phyloP scores from a whole-genome alignment of 2,888 invertebrate species.

The Julus scanicus region DNA sequence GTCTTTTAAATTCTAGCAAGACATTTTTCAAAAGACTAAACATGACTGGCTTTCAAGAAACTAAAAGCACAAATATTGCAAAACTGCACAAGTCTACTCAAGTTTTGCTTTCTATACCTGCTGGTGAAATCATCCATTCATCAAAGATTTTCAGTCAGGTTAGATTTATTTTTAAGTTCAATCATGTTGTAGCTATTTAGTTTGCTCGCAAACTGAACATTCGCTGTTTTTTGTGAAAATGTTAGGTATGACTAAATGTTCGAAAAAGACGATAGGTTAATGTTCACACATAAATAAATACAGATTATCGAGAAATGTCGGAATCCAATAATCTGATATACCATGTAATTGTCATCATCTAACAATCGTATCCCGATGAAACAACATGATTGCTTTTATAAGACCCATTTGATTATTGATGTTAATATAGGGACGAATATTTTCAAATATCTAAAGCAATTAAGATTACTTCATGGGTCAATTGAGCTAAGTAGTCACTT shows the following conservation, averaged over 20 bases:
- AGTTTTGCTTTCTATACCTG: not conserved
- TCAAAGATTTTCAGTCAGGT: not conserved
- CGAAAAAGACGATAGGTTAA: not conserved
- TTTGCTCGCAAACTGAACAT: not conserved
- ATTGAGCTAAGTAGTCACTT: not conserved
- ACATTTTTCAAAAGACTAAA: not conserved
- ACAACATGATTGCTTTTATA: not conserved
- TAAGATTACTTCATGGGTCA: not conserved
- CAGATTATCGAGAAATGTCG: not conserved
- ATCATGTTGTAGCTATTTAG: not conserved
- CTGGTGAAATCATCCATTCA: not conserved
- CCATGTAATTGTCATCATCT: not conserved
- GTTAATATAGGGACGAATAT: not conserved
- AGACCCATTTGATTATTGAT: not conserved
- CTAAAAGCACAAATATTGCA: not conserved
- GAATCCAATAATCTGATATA: conserved; percentile 1
- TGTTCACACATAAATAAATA: not conserved
- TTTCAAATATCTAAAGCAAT: not conserved
- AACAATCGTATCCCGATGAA: not conserved
- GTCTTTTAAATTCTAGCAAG: not conserved
- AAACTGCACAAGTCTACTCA: not conserved
- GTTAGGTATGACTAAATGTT: not conserved
- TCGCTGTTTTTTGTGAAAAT: not conserved
- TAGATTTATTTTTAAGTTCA: not conserved
- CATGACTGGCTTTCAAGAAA: not conserved